Evolutionary conservation across 2,113 vertebrate species (phyloP), one percentile per base, ranked within the genome.

Genomic region (Elanoides forficatus): DNA sequence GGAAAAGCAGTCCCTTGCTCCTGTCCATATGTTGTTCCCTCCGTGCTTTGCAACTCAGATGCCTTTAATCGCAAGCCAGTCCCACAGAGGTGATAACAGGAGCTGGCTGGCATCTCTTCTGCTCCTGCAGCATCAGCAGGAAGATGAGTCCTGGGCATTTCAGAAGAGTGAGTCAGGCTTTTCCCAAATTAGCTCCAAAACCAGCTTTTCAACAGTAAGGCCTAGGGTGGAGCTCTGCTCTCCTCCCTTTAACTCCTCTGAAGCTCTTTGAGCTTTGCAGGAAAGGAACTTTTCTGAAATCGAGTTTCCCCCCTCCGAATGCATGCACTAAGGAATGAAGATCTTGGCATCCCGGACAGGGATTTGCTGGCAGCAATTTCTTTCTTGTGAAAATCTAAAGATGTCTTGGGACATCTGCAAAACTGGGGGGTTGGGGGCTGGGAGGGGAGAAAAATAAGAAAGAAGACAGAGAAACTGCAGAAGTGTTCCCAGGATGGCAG

Each of bases 11-110:
- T 91, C 97, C 96, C 94, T 96, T 85, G 95, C 87, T 87, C 53
- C 91, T 96, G 96, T 85, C 97, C 95, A 95, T 97, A 96, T 97
- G 94, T 91, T 85, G 84, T 85, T 96, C 95, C 93, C 94, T 97
- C 93, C 55, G 74, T 97, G 95, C 91, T 91, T 91, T 91, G 96
- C 93, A 96, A 63, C 81, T 95, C 78, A 38, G 94, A 95, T 97
- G 94, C 83, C 73, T 89, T 97, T 97, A 97, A 95, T 91, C 13
- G 30, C 78, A 18, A 95, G 89, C 71, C 93, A 34, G 91, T 91
- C 95, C 93, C 95, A 94, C 93, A 58, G 94, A 97, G 95, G 93
- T 95, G 96, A 95, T 97, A 97, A 96, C 73, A 65, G 93, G 95
- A 95, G 86, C 94, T 96, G 93, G 93, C 96, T 97, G 96, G 91